phyloP scores from a whole-genome alignment of 53 echinoderm and acorn worm genomes.

The Echinometra lucunter region DNA sequence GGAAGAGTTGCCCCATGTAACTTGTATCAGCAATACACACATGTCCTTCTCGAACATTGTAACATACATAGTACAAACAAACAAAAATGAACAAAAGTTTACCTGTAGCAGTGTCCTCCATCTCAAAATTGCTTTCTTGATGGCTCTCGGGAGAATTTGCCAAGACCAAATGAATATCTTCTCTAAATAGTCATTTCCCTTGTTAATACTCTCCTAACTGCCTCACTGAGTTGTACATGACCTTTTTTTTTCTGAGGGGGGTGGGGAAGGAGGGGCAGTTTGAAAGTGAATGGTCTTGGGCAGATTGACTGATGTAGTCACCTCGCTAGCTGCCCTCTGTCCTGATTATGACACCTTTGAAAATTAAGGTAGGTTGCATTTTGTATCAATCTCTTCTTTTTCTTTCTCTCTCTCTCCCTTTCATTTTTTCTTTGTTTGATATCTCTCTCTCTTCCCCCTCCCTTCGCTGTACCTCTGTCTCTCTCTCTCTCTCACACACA shows the following conservation, averaged over 20 bases:
- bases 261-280: neutral
- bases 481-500: neutral
- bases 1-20: no score
- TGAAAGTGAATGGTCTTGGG: neutral
- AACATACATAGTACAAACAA: neutral
- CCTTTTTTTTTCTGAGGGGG: no score
- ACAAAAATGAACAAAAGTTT: neutral
- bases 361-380: neutral
- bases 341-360: neutral
- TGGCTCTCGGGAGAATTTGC: neutral
- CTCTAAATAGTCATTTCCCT: neutral
- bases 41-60: no score
- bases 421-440: neutral
- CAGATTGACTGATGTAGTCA: neutral
- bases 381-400: neutral
- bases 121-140: neutral
- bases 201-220: no score
- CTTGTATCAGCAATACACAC: no score
- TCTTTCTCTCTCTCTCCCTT: neutral
- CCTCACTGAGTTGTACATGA: no score
- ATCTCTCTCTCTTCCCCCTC: neutral
- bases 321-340: neutral
- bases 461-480: neutral
- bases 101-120: neutral
- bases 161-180: neutral